Evolutionary conservation across 2,113 vertebrate species (phyloP), one percentile per base, ranked within the genome.

Genomic region (Chiloscyllium plagiosum): DNA sequence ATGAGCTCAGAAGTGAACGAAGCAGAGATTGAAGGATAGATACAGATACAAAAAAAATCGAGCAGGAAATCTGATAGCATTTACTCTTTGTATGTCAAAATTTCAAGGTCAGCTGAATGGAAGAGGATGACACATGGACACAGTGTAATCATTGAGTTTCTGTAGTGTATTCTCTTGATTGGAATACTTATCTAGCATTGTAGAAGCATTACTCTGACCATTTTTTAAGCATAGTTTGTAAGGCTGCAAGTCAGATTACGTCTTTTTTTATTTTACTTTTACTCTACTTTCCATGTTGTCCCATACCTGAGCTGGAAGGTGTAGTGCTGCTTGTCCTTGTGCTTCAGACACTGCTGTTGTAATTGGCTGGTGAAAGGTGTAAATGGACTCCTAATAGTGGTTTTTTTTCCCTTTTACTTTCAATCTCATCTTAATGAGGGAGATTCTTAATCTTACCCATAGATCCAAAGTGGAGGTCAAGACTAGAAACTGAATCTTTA

Each of bases 51-150:
- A 76, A 37, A 90, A 65, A 42, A n/a, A 72, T 33, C 22, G 26
- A 61, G 42, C 69, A 72, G 69, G 42, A 95, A 72, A 76, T n/a
- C 70, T 29, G 69, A 52, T 95, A 47, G 69, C 24, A 20, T 95
- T 95, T 47, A 72, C 24, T 95, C 69, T 20, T 95, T 95, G 47
- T 24, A 52, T 95, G 47, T 70, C 94, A 76, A 95, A 95, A 95
- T 10, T 94, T 50, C 94, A 95, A 95, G 94, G 42, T 76, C 68
- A 52, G 42, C 24, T 52, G 68, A 50, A 70, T 72, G 13, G 37
- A 95, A 47, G 20, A 47, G 90, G n/a, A 72, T 29, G 22, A 20
- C 37, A n/a, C n/a, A 22, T 70, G 68, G 24, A 70, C 12, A 15
- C 0, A 47, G 66, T 26, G 42, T 47, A 70, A 8, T 5, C 66